phyloP scores from a whole-genome alignment of 2,888 invertebrate species.

The Beris morrisii region DNA sequence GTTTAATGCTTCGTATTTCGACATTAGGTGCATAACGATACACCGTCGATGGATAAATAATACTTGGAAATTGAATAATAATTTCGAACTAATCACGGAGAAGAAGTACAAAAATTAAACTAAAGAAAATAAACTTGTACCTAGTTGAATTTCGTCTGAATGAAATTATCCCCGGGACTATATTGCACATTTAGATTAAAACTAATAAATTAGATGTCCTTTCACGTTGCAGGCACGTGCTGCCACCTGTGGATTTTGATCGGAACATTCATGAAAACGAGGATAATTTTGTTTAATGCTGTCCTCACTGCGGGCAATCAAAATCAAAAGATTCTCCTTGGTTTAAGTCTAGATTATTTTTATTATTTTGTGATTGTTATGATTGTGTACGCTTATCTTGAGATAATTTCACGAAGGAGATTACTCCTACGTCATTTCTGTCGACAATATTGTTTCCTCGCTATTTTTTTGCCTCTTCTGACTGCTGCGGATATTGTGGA shows the following conservation, averaged over 20 bases:
- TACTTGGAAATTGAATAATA: too few relatives aligned
- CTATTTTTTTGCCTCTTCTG: too few relatives aligned
- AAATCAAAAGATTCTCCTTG: not conserved
- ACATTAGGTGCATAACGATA: too few relatives aligned
- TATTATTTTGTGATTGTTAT: conserved; percentile 15
- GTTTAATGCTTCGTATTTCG: too few relatives aligned
- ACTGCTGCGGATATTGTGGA: too few relatives aligned
- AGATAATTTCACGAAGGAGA: conserved; percentile 14
- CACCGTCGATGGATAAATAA: too few relatives aligned
- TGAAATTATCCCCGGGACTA: too few relatives aligned
- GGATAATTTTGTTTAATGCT: conserved; percentile 22
- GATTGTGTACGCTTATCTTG: conserved; percentile 12
- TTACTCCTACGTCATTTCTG: conserved; percentile 20
- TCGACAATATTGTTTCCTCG: too few relatives aligned
- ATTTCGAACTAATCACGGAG: too few relatives aligned
- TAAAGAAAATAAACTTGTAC: too few relatives aligned
- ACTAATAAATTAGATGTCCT: conserved; percentile 17
- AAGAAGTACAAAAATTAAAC: too few relatives aligned
- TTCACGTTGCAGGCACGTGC: conserved; percentile 30
- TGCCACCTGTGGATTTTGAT: conserved; percentile 22
- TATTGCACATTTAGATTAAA: conserved; percentile 17
- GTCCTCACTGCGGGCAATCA: conserved; percentile 21
- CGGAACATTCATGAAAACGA: conserved; percentile 18
- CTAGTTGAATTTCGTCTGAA: too few relatives aligned
- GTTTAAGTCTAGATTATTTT: conserved; percentile 10